Percentiles rank a stretch among this genome's conserved stretches.
Evolutionary conservation across 2,888 invertebrate genomes (phyloP).

Genomic region (Barypeithes pellucidus): DNA sequence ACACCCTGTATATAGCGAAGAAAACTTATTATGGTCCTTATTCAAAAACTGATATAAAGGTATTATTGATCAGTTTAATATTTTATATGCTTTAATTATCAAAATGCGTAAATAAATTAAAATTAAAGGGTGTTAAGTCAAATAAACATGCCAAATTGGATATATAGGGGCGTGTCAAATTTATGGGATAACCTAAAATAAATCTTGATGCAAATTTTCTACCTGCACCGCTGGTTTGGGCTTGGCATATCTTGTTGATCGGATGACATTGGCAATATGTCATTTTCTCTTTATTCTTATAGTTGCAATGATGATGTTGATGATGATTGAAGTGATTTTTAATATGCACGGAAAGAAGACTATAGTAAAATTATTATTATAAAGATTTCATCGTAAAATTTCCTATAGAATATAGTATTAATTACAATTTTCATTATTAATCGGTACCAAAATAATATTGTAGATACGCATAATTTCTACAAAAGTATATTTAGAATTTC

Average conservation of each 20-base stretch:
- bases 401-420: no score
- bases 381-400: no score
- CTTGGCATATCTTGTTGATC: conserved; percentile 46
- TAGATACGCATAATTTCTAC: no score
- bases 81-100: conserved; percentile 41
- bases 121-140: conserved; percentile 51
- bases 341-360: no score
- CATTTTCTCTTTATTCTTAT: conserved; percentile 30
- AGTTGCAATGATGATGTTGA: not conserved
- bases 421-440: no score
- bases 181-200: conserved; percentile 51
- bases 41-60: no score
- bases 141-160: conserved; percentile 54
- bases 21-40: no score
- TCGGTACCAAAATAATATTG: no score
- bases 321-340: no score
- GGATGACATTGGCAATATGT: conserved; percentile 43
- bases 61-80: not conserved
- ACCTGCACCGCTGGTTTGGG: conserved; percentile 46
- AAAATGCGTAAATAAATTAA: conserved; percentile 50
- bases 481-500: no score
- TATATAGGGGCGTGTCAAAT: conserved; percentile 53
- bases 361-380: no score
- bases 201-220: conserved; percentile 52
- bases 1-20: no score